Base-by-base conservation (phyloP, 2,113 vertebrate species). In the Ranitomeya imitator region DNA sequence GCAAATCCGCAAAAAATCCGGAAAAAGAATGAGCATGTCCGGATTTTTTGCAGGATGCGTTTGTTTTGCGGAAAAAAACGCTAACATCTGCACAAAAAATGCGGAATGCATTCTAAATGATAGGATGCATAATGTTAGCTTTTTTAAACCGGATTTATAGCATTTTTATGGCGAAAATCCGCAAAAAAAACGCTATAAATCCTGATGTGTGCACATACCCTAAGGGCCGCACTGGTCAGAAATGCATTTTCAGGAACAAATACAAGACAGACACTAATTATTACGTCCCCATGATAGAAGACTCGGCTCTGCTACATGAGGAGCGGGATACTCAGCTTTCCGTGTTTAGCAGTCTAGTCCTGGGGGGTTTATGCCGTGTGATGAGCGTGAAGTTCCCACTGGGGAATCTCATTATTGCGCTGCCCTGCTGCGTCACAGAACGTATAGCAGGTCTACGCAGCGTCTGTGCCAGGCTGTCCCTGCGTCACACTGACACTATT, bases 341-440 rank as follows among this genome's bases (percentile, higher is more conserved):
- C 65, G 13, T 83, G n/a, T 65, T 63, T 63, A 51, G 6, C 80
- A 65, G 60, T 31, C 80, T 65, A 6, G 31, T 45, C 37, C 12
- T 65, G 45, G 65, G 80, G 18, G 59, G 31, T 31, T 21, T n/a
- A n/a, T 12, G 13, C n/a, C 9, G 4, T 18, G 31, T 83, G 57
- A 82, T 60, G 21, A 26, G 57, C 45, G 57, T 61, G 18, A 37
- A 63, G 59, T 12, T 1, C 79, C 37, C 80, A 37, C 59, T 37
- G 19, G 80, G 59, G 37, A n/a, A 23, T 31, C 80, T 83, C 80
- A 83, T 83, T 83, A 83, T 63, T 21, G 51, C 9, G 60, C 31
- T 51, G 18, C 59, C 63, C 80, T 19, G 80, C 80, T 51, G 80
- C 63, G 26, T 21, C 80, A 51, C 18, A 51, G 51, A 8, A 78